phyloP scores from a whole-genome alignment of 1,140 invertebrate species.

The Tetramorium alpestre region DNA sequence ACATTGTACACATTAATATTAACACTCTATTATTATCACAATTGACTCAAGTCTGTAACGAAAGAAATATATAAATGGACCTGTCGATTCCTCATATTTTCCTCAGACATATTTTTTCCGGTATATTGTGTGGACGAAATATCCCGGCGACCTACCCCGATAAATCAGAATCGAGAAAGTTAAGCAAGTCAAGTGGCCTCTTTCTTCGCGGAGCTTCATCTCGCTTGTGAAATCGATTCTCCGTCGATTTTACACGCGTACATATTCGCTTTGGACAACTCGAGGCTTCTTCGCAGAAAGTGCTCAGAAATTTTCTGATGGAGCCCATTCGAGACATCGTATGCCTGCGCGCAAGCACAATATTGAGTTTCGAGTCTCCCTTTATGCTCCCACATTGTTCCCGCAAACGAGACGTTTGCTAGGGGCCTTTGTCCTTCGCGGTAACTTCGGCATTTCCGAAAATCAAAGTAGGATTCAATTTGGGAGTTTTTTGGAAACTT shows the following conservation, averaged over 20 bases:
- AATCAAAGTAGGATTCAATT: constrained; percentile 48
- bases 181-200: constrained; percentile 23
- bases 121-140: background rate
- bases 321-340: constrained; percentile 55
- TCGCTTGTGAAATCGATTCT: constrained; percentile 49
- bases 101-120: background rate
- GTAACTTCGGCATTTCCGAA: constrained; percentile 51
- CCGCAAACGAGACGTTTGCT: constrained; percentile 59
- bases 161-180: constrained; percentile 21
- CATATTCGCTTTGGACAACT: constrained; percentile 38
- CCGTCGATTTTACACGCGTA: constrained; percentile 32
- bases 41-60: background rate
- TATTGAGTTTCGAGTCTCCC: constrained; percentile 62
- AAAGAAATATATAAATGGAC: background rate
- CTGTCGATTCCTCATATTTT: too few relatives aligned
- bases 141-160: background rate
- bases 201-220: background rate
- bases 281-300: constrained; percentile 53
- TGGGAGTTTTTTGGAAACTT: constrained; percentile 44
- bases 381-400: constrained; percentile 60
- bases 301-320: constrained; percentile 60
- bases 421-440: constrained; percentile 50
- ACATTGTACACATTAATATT: background rate
- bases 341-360: constrained; percentile 44
- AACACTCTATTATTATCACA: background rate